phyloP scores from a whole-genome alignment of 2,888 invertebrate species.

The Octonoba sinensis region DNA sequence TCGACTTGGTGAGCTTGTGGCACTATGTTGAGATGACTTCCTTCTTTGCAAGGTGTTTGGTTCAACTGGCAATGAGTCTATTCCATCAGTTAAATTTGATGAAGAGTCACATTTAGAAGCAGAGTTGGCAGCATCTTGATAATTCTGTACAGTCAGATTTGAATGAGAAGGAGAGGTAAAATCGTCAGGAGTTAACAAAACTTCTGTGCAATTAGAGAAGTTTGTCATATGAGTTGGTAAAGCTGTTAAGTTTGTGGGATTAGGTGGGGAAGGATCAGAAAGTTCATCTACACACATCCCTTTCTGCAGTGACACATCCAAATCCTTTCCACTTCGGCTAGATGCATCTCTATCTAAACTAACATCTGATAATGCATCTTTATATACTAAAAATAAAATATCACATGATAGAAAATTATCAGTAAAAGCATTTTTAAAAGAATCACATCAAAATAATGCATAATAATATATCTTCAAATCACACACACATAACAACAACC shows the following conservation, averaged over 20 bases:
- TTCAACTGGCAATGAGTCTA: conserved; percentile 32
- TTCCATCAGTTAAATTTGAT: conserved; percentile 18
- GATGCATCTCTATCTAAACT: conserved; percentile 67
- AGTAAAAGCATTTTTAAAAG: not conserved
- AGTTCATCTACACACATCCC: conserved; percentile 20
- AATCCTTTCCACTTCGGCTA: conserved; percentile 13
- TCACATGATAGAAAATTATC: not conserved
- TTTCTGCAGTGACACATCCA: conserved; percentile 16
- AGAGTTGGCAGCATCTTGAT: conserved; percentile 68
- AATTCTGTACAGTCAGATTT: conserved; percentile 23
- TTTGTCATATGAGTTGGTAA: conserved; percentile 30
- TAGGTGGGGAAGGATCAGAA: not conserved
- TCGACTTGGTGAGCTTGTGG: conserved; percentile 89
- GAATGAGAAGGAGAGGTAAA: conserved; percentile 76
- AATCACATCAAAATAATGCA: conserved; percentile 8
- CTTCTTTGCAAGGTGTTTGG: conserved; percentile 27
- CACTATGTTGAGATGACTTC: conserved; percentile 74
- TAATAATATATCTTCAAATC: not conserved
- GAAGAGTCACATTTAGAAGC: conserved; percentile 11
- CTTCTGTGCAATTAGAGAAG: conserved; percentile 41
- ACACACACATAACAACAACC: no score
- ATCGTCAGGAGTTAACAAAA: conserved; percentile 88
- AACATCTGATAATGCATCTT: conserved; percentile 70
- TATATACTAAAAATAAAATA: conserved; percentile 26
- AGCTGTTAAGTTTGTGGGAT: conserved; percentile 18